A percentile compares a stretch with the other conserved stretches of the same genome.
These are phyloP conservation scores for Acromyrmex charruanus DNA, from an alignment of 1,140 invertebrate genomes.

Conservation along the genomic window DNA sequence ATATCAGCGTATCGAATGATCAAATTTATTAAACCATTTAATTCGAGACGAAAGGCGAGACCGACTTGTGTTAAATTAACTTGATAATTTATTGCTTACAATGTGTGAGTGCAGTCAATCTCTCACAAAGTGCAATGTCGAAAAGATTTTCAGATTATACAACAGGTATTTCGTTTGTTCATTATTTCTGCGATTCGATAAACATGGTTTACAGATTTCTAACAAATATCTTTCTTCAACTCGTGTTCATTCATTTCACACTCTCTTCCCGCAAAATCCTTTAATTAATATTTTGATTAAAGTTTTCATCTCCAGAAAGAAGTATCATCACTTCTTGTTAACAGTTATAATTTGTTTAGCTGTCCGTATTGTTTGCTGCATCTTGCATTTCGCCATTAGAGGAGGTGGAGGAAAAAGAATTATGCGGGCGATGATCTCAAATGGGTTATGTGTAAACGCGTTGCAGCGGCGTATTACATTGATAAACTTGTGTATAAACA, in stretches of 20 bases:
- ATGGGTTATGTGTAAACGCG: slow-evolving; percentile 34
- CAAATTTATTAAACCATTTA: slow-evolving; percentile 51
- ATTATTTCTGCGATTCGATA: slow-evolving; percentile 10
- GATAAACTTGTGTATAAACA: slow-evolving; percentile 56
- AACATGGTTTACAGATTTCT: neutral
- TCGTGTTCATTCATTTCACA: neutral
- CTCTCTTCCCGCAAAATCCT: neutral
- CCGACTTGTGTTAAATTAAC: slow-evolving; percentile 31
- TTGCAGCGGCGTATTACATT: slow-evolving; percentile 1
- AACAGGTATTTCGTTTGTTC: neutral
- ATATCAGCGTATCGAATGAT: slow-evolving; percentile 11
- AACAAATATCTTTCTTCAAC: neutral
- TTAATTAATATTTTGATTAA: neutral
- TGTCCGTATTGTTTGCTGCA: neutral
- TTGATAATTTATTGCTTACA: slow-evolving; percentile 19
- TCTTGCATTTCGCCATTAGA: slow-evolving; percentile 10
- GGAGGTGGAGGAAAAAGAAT: neutral
- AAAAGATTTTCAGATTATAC: neutral
- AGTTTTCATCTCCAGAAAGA: neutral
- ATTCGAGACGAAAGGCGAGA: slow-evolving; percentile 4
- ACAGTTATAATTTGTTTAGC: neutral
- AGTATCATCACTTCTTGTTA: neutral
- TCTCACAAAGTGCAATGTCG: slow-evolving; percentile 13
- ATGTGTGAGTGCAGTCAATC: slow-evolving; percentile 20
- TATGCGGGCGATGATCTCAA: slow-evolving; percentile 42